A percentile compares a stretch with the other conserved stretches of the same genome.
Evolutionary conservation across 2,797 vertebrate species (phyloP).

Genomic region (Kryptolebias ocellatus): DNA sequence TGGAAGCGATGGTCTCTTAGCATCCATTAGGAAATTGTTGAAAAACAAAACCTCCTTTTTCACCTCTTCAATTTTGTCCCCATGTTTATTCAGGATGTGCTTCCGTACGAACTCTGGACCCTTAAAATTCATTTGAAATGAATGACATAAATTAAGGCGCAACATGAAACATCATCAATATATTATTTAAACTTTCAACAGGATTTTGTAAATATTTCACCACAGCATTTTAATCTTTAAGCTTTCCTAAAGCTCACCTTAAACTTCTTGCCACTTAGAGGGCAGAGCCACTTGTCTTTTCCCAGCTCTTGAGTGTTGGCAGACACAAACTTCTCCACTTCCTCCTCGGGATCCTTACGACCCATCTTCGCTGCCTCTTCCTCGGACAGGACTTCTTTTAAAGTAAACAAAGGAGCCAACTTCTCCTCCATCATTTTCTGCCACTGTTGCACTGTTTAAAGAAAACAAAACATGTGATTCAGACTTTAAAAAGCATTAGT

Average conservation of each 20-base stretch:
- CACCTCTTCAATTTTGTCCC: slow-evolving; percentile 94
- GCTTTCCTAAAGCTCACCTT: slow-evolving; percentile 78
- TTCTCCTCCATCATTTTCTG: slow-evolving; percentile 92
- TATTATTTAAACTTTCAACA: not conserved
- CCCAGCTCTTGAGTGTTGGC: slow-evolving; percentile 93
- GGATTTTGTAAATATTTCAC: no score
- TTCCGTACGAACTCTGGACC: slow-evolving; percentile 95
- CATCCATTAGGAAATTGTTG: slow-evolving; percentile 93
- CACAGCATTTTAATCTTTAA: not conserved
- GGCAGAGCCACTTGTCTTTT: slow-evolving; percentile 95
- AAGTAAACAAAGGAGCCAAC: slow-evolving; percentile 84
- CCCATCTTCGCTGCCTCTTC: slow-evolving; percentile 92
- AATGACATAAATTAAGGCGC: not conserved
- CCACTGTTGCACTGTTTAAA: slow-evolving; percentile 87
- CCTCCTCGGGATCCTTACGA: slow-evolving; percentile 90
- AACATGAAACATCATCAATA: not conserved
- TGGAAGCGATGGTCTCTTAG: slow-evolving; percentile 89
- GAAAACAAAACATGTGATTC: not conserved
- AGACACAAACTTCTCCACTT: slow-evolving; percentile 92
- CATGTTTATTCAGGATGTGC: slow-evolving; percentile 94
- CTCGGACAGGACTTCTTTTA: slow-evolving; percentile 88
- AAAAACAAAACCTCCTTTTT: slow-evolving; percentile 94
- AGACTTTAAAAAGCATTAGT: no score
- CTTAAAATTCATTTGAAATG: slow-evolving; percentile 63
- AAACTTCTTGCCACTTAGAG: slow-evolving; percentile 93